Base-by-base conservation (phyloP, 2,888 invertebrate genomes). In the Theretra japonica region DNA sequence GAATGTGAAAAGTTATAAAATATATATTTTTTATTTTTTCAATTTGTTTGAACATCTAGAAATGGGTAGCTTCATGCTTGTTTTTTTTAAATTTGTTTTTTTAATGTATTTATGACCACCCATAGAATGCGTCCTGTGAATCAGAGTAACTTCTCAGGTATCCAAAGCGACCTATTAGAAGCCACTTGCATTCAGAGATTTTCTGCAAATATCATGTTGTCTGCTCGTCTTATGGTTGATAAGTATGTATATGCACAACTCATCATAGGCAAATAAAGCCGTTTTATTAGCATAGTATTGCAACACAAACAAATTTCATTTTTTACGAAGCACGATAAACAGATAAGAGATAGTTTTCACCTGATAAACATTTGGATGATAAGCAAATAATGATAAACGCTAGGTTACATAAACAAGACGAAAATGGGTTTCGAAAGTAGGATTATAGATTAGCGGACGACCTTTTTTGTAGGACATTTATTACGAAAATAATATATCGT, bases 271-370 rank as follows among this genome's bases (percentile, higher is more conserved):
- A 8, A 28, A 6, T 5, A 59, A 62, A 62, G n/a, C 62, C 33
- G 11, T 0, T 4, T 11, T 3, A 1, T 2, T 2, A 33, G 11
- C 8, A 30, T 8, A 30, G 25, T 58, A 58, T 58, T 17, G 4
- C 15, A 58, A 58, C 0, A 58, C 15, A 58, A 58, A 58, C 25
- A 58, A 58, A 25, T 58, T 58, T 57, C 3, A 58, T 58, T 8
- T 33, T 41, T 30, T 62, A 62, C 33, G 33, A 30, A 33, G n/a
- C 60, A 58, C 59, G 7, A 59, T 59, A 30, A 62, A 21, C n/a
- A 33, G 62, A 62, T 62, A 62, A 11, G 62, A 30, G 62, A 62
- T 62, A 62, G 62, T 62, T 62, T 62, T 62, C 62, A 33, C 33
- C 19, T 62, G 62, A 62, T 62, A 62, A 62, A n/a, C 19, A 2